A percentile compares a stretch with the other conserved stretches of the same genome.
These are phyloP conservation scores for Chromoteleia sp. DNA, from an alignment of 2,888 invertebrate genomes.

Conservation along the genomic window DNA sequence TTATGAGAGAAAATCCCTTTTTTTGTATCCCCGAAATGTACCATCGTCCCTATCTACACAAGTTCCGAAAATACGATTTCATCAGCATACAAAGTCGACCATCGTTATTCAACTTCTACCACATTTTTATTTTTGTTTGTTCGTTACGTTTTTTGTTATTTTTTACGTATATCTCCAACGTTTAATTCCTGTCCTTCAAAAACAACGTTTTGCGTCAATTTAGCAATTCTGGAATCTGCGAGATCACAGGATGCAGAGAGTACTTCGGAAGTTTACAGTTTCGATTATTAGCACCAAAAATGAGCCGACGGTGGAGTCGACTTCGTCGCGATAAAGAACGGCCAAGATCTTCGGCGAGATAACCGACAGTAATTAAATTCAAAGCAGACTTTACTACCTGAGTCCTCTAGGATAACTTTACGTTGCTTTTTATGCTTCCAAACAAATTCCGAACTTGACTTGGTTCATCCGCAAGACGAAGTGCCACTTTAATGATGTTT, in stretches of 20 bases:
- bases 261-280: conserved; percentile 71
- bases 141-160: too few relatives aligned
- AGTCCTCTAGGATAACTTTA: conserved; percentile 73
- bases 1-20: conserved; percentile 34
- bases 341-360: conserved; percentile 75
- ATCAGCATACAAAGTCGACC: conserved; percentile 57
- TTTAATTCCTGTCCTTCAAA: conserved; percentile 29
- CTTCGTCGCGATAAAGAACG: conserved; percentile 77
- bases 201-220: conserved; percentile 59
- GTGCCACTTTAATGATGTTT: conserved; percentile 27
- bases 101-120: conserved; percentile 62
- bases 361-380: conserved; percentile 80
- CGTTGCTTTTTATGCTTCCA: conserved; percentile 78
- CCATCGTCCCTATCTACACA: conserved; percentile 28
- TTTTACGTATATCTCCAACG: not conserved
- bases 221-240: conserved; percentile 65
- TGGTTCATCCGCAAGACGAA: conserved; percentile 21
- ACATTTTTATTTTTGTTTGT: conserved; percentile 32
- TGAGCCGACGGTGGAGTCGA: conserved; percentile 60
- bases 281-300: conserved; percentile 70
- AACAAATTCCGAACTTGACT: conserved; percentile 79
- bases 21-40: conserved; percentile 26
- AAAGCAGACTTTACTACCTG: conserved; percentile 72
- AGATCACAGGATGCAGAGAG: conserved; percentile 65
- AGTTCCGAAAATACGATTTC: conserved; percentile 53